These are phyloP conservation scores for Drosophila setifemur DNA, from an alignment of 1,140 invertebrate species.

Conservation along the genomic window DNA sequence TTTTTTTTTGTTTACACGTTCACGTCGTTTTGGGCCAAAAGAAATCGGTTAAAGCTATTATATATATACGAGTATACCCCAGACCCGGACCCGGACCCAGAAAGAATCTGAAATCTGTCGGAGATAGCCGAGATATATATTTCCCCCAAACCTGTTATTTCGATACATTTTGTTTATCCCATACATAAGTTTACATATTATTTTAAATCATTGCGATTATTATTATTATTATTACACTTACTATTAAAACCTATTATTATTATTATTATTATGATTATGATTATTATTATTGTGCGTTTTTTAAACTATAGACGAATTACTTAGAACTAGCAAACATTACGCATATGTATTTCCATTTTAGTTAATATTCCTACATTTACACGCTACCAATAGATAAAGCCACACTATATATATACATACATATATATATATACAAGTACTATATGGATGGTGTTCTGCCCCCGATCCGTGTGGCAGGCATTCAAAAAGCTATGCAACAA, in stretches of 20 bases:
- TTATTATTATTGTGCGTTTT: conserved; percentile 16
- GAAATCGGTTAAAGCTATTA: conserved; percentile 9
- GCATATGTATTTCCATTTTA: conserved; percentile 46
- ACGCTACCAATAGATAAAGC: conserved; percentile 16
- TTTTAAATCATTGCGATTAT: conserved; percentile 10
- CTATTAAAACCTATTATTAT: background rate
- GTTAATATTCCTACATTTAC: conserved; percentile 37
- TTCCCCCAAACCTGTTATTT: conserved; percentile 7
- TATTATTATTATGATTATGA: conserved; percentile 2
- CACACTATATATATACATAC: conserved; percentile 23
- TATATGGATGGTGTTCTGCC: too few species aligned
- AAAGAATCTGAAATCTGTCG: too few species aligned
- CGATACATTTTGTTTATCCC: conserved; percentile 15
- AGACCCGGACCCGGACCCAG: too few species aligned
- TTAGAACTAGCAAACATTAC: conserved; percentile 25
- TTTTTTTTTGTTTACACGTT: conserved; percentile 40
- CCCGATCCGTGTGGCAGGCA: conserved; percentile 21
- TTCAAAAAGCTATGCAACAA: conserved; percentile 38
- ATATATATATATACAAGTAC: conserved; percentile 19
- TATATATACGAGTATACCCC: too few species aligned
- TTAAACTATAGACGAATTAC: conserved; percentile 39
- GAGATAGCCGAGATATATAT: background rate
- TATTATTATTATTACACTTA: conserved; percentile 22
- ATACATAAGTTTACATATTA: conserved; percentile 43
- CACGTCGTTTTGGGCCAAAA: conserved; percentile 10